Base-by-base conservation (phyloP, 2,888 invertebrate species). In the Arge pagana region DNA sequence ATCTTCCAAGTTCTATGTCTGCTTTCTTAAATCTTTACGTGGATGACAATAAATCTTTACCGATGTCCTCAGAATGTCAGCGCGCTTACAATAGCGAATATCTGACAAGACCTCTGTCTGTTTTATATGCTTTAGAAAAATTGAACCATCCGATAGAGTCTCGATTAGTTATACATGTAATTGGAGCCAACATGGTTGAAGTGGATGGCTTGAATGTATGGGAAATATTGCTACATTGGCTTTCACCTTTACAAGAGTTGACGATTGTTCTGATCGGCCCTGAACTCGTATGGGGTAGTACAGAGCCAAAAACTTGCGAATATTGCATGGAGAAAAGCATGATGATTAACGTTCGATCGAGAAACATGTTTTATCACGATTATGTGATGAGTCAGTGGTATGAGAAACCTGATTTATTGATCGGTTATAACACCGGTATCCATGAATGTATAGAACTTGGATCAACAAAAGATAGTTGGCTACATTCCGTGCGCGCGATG, bases 151-250 rank as follows among this genome's bases (percentile, higher is more conserved):
- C 1, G 19, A 43, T 45, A 26, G 33, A 41, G n/a, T 41, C 41
- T 18, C 21, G 40, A 2, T 40, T 70, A 5, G 59, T 59, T n/a
- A 49, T 77, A 30, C 77, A 77, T 51, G 53, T 76, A 10, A 64
- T 77, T 52, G 77, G 72, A 10, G 71, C 74, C 0, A 70, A 69
- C 53, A 50, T 59, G 13, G 58, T 66, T 13, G 77, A 76, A 55
- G 52, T 65, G 2, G 54, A 61, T n/a, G 62, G 64, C 50, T 50
- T 67, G 11, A 57, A 60, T 45, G 54, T 64, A 42, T 76, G 75
- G 70, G 74, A 76, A 59, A 63, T 66, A 26, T 39, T 77, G 4
- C 62, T 74, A 3, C 74, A 77, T 56, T 71, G 70, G 68, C 33
- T 72, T 24, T 62, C 66, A 13, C 31, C 56, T 23, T 50, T 72